Base-by-base conservation (phyloP, 2,888 invertebrate species). In the Nomada ferruginata region DNA sequence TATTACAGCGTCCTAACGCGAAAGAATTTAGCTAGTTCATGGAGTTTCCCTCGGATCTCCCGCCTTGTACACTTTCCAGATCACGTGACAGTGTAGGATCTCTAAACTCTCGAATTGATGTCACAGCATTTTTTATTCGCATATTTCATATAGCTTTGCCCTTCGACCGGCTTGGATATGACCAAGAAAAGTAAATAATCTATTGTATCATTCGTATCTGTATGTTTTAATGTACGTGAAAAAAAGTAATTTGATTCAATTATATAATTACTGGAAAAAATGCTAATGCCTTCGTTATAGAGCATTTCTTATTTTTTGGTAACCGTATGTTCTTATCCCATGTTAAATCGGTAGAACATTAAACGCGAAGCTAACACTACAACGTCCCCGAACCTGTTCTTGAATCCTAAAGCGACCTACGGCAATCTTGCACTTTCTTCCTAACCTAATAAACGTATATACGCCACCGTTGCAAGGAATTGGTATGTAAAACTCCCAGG, bases 11-110 rank as follows among this genome's bases (percentile, higher is more conserved):
- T 65, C 64, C 60, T 73, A 65, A 80, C 50, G 70, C 69, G 26
- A 79, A 79, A 55, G 75, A 76, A 84, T 83, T 53, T 83, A 84
- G 83, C 83, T 83, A 79, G 83, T 84, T 69, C 83, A 76, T 60
- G 55, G 76, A 82, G 79, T 84, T 85, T 85, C 85, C 84, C 83
- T 85, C 74, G 55, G 75, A 81, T 86, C 81, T 85, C 85, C 85
- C 85, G 85, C 85, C 76, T 85, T 60, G 57, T 76, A 83, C 70
- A 78, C 70, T 74, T 60, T 79, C 79, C 72, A 79, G 68, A 79
- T 85, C 87, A 85, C 84, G 87, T 85, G 87, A 87, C 84, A 57
- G 50, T 70, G 64, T 69, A 76, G 79, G 78, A 82, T 80, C 79
- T 78, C 83, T 83, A 87, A 86, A 87, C 86, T 86, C 77, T 68